phyloP scores from a whole-genome alignment of 2,888 invertebrate genomes.

The Lapara coniferarum region DNA sequence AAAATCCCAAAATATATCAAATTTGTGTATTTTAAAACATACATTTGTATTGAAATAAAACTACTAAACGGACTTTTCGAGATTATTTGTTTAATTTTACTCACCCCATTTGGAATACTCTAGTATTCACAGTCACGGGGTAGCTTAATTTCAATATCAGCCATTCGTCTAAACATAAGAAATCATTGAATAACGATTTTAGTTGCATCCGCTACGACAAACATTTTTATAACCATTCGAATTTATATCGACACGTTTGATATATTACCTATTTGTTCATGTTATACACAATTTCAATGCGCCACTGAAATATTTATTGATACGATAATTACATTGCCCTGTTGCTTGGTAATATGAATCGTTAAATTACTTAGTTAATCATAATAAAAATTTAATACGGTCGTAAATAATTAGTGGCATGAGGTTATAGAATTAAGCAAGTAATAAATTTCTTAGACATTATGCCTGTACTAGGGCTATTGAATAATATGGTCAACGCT shows the following conservation, averaged over 20 bases:
- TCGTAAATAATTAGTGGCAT: constrained; percentile 15
- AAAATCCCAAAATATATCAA: not conserved
- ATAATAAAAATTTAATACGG: constrained; percentile 16
- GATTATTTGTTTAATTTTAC: too few relatives aligned
- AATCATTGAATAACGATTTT: not conserved
- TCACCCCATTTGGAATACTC: too few relatives aligned
- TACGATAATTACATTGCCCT: not conserved
- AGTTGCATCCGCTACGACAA: not conserved
- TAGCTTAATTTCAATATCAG: not conserved
- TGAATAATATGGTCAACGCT: not conserved
- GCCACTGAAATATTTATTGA: constrained; percentile 8
- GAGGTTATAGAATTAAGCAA: constrained; percentile 11
- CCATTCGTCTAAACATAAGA: too few relatives aligned
- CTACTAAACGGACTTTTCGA: too few relatives aligned
- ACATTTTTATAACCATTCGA: not conserved
- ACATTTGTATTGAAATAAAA: too few relatives aligned
- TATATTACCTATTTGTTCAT: not conserved
- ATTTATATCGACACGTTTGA: not conserved
- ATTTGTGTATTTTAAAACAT: too few relatives aligned
- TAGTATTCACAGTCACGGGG: too few relatives aligned
- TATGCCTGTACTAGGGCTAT: not conserved
- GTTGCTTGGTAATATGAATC: constrained; percentile 11
- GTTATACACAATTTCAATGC: not conserved
- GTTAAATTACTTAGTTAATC: constrained; percentile 14
- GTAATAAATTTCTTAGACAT: constrained; percentile 11